Conservation (phyloP, 2,113 vertebrate genomes). For the Callopanchax toddi region DNA sequence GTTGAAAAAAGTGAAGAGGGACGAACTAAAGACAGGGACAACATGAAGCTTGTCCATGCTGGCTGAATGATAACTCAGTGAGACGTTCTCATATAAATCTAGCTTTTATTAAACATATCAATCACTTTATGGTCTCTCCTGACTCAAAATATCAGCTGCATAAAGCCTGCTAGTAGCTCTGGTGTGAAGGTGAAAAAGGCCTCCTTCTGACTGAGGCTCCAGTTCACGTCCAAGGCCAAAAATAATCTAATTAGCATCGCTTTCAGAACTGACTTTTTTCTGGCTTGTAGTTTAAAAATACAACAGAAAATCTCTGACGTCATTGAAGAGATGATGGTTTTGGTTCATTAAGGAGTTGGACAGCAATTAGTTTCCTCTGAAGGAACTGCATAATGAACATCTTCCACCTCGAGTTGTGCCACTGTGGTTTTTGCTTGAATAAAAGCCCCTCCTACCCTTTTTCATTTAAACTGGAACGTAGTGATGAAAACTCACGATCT, state of each 20-base stretch:
- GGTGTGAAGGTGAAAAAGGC: not conserved
- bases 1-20: no score
- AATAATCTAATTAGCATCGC: not conserved
- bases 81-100: not conserved
- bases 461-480: conserved; percentile 7
- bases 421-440: not conserved
- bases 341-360: not conserved
- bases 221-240: not conserved
- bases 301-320: not conserved
- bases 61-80: no score
- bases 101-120: not conserved
- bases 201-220: not conserved
- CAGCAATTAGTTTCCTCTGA: not conserved
- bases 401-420: not conserved
- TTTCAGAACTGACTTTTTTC: not conserved
- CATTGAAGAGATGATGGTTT: not conserved
- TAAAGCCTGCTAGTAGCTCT: not conserved
- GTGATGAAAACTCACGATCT: not conserved
- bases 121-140: not conserved
- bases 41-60: no score
- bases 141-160: not conserved
- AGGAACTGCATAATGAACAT: not conserved
- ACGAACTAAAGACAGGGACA: no score
- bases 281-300: not conserved
- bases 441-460: not conserved